Evolutionary conservation across 2,113 vertebrate species (phyloP), one percentile per base, ranked within the genome.

Genomic region (Archilochus colubris): DNA sequence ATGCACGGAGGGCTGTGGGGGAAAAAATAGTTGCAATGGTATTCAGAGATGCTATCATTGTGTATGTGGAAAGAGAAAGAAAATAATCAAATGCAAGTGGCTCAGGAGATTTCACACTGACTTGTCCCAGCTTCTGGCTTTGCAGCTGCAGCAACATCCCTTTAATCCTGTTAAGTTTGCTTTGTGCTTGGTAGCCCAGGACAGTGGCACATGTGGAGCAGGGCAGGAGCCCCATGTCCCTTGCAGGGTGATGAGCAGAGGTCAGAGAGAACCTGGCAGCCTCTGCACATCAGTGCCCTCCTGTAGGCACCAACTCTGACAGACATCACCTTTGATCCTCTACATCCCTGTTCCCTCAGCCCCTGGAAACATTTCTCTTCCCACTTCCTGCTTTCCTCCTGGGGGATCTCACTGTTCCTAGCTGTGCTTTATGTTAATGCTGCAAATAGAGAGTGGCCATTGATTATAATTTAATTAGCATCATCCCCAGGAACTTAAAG

Each of bases 191-290:
- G 76, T 9, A 76, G 40, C 51, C 54, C 62, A 31, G 78, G 53
- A 31, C 48, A 48, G 12, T 1, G 2, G 40, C 53, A 61, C 2
- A 0, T 1, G 21, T n/a, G 53, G 57, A 78, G 48, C 9, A 19
- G 36, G 16, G 24, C 31, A 48, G 54, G 40, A 83, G n/a, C 53
- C 11, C 27, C n/a, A 7, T 10, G 7, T 44, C 27, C 9, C 27
- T 75, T 30, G 31, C 48, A 68, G 53, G 13, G 40, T 31, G 72
- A 38, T 33, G 24, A 59, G 14, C 48, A 78, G 72, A 61, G 17
- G 44, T 11, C 0, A 0, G 64, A 38, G 48, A 67, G 50, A 93
- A 36, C 33, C 1, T 1, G 13, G 3, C 50, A 53, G n/a, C n/a
- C n/a, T 9, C 66, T 1, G 2, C 55, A 25, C 23, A 14, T 21